These are phyloP conservation scores for Plusia festucae DNA, from an alignment of 2,888 invertebrate genomes.

Conservation along the genomic window DNA sequence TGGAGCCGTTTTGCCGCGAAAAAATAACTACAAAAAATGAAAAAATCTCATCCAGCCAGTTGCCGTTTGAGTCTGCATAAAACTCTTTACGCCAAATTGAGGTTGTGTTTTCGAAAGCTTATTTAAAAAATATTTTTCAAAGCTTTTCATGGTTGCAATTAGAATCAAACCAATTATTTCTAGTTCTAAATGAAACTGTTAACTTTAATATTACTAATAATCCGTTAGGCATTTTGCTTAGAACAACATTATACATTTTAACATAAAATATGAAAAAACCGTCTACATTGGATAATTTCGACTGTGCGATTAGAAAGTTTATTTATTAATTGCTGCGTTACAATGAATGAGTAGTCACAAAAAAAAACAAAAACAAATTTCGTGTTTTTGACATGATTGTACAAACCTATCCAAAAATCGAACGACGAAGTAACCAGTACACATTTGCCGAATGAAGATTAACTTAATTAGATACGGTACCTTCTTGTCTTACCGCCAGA, in stretches of 20 bases:
- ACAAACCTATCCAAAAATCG: slow-evolving; percentile 37
- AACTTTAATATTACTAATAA: neutral
- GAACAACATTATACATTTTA: neutral
- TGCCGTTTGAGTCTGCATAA: slow-evolving; percentile 59
- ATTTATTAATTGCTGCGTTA: neutral
- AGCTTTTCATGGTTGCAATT: slow-evolving; percentile 12
- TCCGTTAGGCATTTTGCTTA: neutral
- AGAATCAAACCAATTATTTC: too few species aligned
- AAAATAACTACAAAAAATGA: slow-evolving; percentile 63
- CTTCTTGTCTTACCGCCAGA: slow-evolving; percentile 29
- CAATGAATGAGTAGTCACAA: neutral
- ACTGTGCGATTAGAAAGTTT: neutral
- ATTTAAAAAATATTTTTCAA: slow-evolving; percentile 10
- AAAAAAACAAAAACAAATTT: neutral
- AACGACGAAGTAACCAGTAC: slow-evolving; percentile 29
- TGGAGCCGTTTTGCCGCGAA: slow-evolving; percentile 60
- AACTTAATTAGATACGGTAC: slow-evolving; percentile 49
- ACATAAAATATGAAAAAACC: neutral
- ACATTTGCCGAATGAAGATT: slow-evolving; percentile 57
- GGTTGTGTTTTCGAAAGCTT: slow-evolving; percentile 23
- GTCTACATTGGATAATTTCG: neutral
- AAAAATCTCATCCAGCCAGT: slow-evolving; percentile 47
- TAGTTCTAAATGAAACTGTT: too few species aligned
- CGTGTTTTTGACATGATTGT: slow-evolving; percentile 28
- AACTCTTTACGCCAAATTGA: slow-evolving; percentile 49